Percentiles rank a stretch among this genome's conserved stretches.
Evolutionary conservation across 2,797 vertebrate genomes (phyloP).

Genomic region (Catharus ustulatus): DNA sequence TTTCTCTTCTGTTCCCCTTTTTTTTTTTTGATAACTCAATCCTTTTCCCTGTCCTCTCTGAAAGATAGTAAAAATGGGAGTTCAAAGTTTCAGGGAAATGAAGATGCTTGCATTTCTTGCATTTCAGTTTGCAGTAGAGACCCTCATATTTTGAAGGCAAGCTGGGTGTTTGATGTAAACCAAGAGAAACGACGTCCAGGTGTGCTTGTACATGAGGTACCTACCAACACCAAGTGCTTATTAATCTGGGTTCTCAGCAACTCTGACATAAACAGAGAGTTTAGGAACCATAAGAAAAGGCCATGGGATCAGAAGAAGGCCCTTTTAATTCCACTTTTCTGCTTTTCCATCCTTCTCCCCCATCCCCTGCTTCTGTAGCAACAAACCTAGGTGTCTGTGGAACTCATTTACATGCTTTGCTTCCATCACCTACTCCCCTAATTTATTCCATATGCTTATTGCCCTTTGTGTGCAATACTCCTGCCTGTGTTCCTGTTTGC

Average conservation of each 20-base stretch:
- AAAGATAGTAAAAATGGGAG: neutral
- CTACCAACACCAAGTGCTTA: neutral
- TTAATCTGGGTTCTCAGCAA: neutral
- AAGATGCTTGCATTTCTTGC: neutral
- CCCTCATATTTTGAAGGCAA: neutral
- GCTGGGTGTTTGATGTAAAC: neutral
- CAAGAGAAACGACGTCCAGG: neutral
- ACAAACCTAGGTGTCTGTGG: slow-evolving; percentile 53
- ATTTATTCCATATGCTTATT: slow-evolving; percentile 73
- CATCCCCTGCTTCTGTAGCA: neutral
- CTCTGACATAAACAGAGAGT: neutral
- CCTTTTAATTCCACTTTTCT: slow-evolving; percentile 32
- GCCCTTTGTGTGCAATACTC: slow-evolving; percentile 42
- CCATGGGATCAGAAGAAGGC: slow-evolving; percentile 30
- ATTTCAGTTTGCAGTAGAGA: neutral
- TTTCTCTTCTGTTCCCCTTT: neutral
- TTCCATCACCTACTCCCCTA: slow-evolving; percentile 48
- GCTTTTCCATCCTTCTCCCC: neutral
- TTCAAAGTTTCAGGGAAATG: neutral
- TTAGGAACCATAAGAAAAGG: neutral
- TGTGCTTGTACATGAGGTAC: neutral
- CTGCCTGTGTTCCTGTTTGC: slow-evolving; percentile 36
- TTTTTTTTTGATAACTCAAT: neutral
- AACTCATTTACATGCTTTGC: slow-evolving; percentile 66
- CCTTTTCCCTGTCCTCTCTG: neutral